Evolutionary conservation across 2,888 invertebrate species (phyloP), one percentile per base, ranked within the genome.

Genomic region (Eupithecia inturbata): DNA sequence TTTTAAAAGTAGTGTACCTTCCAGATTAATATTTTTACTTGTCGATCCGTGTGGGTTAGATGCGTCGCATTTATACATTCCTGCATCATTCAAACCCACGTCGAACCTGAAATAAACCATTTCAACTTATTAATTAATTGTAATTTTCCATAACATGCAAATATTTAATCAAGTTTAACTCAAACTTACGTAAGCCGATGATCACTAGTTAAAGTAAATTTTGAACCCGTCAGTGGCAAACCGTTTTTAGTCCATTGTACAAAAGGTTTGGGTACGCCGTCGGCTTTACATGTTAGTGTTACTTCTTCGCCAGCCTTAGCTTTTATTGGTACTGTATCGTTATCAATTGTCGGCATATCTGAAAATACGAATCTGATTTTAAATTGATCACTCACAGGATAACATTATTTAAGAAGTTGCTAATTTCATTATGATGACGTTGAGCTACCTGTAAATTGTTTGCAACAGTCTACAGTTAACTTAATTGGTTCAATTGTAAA

Each of bases 1-100:
- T 53, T 53, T 22, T n/a, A 3, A 1, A 53, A 9, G 22, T 49
- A n/a, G 45, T 49, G 3, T 41, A 41, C 39, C 39, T 39, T 39
- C 39, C 12, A 39, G 9, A 26, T 36, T 10, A 36, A 64, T 64
- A 64, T 4, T 33, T 39, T 39, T 64, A 10, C n/a, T 36, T 9
- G 10, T 9, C 22, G 64, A 36, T 10, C 64, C 36, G 3, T n/a
- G 33, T 64, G n/a, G 33, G n/a, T 64, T 64, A 39, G 36, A 33
- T n/a, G 64, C 36, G 39, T n/a, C 36, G 22, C 64, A 64, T 36
- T 36, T 64, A 64, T 64, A 64, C n/a, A n/a, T 39, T 64, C 64
- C 64, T 12, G 64, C 14, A 36, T 64, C 64, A 36, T n/a, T 14
- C 0, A 39, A 33, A n/a, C 16, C 22, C 1, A 36, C 64, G 33